Evolutionary conservation across 2,888 invertebrate genomes (phyloP).

Genomic region (Drosophila paracracens): DNA sequence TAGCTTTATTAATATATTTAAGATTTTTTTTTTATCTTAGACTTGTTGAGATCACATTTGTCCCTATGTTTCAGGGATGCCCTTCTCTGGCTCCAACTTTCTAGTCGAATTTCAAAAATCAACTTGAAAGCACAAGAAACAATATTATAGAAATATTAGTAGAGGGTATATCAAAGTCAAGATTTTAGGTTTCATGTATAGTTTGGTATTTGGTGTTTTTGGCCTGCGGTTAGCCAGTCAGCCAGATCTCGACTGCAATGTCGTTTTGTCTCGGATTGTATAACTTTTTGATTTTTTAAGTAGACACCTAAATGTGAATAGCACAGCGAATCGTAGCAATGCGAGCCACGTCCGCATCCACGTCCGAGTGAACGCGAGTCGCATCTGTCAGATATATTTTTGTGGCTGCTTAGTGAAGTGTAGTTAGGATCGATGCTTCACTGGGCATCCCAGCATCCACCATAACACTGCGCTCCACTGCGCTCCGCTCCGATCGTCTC

Average conservation of each 20-base stretch:
- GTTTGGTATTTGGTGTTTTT: slow-evolving; percentile 46
- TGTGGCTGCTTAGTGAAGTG: slow-evolving; percentile 78
- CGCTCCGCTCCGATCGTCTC: slow-evolving; percentile 9
- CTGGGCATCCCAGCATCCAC: slow-evolving; percentile 33
- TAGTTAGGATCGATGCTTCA: slow-evolving; percentile 74
- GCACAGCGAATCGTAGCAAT: slow-evolving; percentile 78
- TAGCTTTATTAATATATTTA: background rate
- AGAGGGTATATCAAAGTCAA: slow-evolving; percentile 27
- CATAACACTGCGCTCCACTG: background rate
- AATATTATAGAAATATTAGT: too few relatives aligned
- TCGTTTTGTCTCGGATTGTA: slow-evolving; percentile 69
- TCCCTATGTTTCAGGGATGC: background rate
- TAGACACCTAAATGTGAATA: slow-evolving; percentile 81
- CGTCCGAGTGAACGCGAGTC: slow-evolving; percentile 66
- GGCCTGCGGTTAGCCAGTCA: slow-evolving; percentile 65
- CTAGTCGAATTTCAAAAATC: background rate
- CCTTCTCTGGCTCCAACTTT: background rate
- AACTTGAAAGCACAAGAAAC: background rate
- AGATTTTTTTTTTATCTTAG: background rate
- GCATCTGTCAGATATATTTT: slow-evolving; percentile 80
- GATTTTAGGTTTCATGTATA: background rate
- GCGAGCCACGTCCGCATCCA: slow-evolving; percentile 52
- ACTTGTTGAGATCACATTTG: background rate
- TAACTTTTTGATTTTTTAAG: slow-evolving; percentile 79
- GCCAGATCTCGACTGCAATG: slow-evolving; percentile 48